Percentiles rank a stretch among this genome's conserved stretches.
Conservation (phyloP, 2,797 vertebrate species). For the Pteronotus mesoamericanus region DNA sequence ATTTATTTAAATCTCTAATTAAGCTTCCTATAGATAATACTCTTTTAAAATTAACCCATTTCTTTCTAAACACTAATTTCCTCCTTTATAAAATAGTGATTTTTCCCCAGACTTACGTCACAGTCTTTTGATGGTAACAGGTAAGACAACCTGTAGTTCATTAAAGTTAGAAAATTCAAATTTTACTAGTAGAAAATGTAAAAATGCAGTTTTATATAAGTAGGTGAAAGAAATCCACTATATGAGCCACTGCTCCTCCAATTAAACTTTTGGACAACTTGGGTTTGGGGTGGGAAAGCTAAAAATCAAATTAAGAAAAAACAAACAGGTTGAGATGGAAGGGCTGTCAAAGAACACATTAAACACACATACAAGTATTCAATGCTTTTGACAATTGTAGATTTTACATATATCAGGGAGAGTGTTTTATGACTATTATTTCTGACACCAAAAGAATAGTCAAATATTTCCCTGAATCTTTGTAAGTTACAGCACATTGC, state of each 20-base stretch:
- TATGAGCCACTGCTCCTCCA: not conserved
- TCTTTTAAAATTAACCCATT: not conserved
- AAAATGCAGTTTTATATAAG: not conserved
- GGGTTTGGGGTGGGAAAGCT: not conserved
- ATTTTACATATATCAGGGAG: not conserved
- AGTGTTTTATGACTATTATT: not conserved
- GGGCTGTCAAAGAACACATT: not conserved
- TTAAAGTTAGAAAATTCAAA: not conserved
- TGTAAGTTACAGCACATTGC: not conserved
- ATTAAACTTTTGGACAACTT: not conserved
- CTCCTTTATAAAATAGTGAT: not conserved
- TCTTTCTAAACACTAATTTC: slow-evolving; percentile 16
- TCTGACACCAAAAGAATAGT: not conserved
- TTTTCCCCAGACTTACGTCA: not conserved
- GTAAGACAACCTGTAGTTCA: not conserved
- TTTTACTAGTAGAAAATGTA: not conserved
- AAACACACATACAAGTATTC: not conserved
- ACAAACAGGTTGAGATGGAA: not conserved
- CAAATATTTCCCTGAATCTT: not conserved
- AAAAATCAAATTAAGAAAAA: not conserved
- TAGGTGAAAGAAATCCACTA: not conserved
- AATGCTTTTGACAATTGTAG: not conserved
- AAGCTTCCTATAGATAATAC: not conserved
- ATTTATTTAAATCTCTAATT: slow-evolving; percentile 40
- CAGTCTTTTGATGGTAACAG: not conserved